phyloP scores from a whole-genome alignment of 2,888 invertebrate genomes.

The Stegana nigrithorax region DNA sequence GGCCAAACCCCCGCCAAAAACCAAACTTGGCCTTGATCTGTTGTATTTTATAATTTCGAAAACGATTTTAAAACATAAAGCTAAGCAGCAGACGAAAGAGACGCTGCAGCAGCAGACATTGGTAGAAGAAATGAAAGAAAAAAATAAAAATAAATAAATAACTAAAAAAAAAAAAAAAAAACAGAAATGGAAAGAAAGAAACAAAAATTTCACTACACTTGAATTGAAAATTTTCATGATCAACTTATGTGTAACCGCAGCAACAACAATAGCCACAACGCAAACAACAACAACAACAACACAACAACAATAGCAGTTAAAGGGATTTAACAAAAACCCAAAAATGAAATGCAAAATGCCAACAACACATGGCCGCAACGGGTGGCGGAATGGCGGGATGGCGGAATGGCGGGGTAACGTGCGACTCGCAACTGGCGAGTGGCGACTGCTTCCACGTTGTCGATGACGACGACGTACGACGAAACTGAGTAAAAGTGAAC shows the following conservation, averaged over 20 bases:
- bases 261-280: not conserved
- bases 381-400: no score
- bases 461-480: not conserved
- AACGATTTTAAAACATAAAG: not conserved
- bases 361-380: not conserved
- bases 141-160: not conserved
- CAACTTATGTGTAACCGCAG: constrained; percentile 8
- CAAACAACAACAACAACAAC: constrained; percentile 6
- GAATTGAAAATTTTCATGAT: constrained; percentile 22
- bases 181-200: not conserved
- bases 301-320: not conserved
- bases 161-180: constrained; percentile 11
- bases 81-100: not conserved
- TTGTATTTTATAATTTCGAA: constrained; percentile 1
- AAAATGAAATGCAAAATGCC: constrained; percentile 22
- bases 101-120: no score
- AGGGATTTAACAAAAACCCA: not conserved
- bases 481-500: constrained; percentile 52
- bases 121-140: not conserved
- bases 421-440: no score
- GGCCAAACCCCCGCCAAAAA: not conserved
- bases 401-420: not conserved
- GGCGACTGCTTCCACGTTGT: not conserved
- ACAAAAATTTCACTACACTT: constrained; percentile 19
- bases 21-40: constrained; percentile 5